Evolutionary conservation across 35 echinoderm and acorn worm species (phyloP), one percentile per base, ranked within the genome.

Genomic region (Hemicentrotus pulcherrimus): DNA sequence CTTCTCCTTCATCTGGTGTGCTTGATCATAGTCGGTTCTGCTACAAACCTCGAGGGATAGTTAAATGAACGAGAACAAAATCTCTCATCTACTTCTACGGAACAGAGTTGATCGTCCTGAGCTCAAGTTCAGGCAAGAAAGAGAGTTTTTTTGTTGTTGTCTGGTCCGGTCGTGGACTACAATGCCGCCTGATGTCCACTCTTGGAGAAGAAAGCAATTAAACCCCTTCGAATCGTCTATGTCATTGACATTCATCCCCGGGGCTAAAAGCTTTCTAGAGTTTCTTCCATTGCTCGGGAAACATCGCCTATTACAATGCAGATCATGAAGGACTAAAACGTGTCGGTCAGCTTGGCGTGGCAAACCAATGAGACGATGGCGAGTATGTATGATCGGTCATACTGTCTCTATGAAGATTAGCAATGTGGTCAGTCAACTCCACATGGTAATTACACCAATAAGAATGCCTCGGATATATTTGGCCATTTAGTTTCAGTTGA

Each of bases 191-290:
- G 65, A 78, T 78, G 65, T 78, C 65, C 65, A 78, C 65, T 78
- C 19, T 28, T 28, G 22, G 65, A 78, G 65, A 78, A n/a, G 65
- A 78, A 78, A 78, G 65, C 65, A 78, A 78, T 78, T 78, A 78
- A 78, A 78, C 18, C 19, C 65, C 65, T 28, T 78, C 65, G 65
- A 78, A 78, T 78, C 65, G 65, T 78, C 65, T 78, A 78, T 78
- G 65, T 78, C 65, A 78, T 78, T 78, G 65, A 78, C 65, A 78
- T 78, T 78, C 65, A 78, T 78, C 65, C 65, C 65, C 28, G 19
- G 65, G 65, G 65, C 65, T 78, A 78, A 78, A 78, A 78, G 65
- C 65, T 78, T 78, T 78, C 65, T 78, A 78, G 65, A 78, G n/a
- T 78, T 78, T 78, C 65, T 78, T 78, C 65, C 22, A n/a, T 78